A percentile compares a stretch with the other conserved stretches of the same genome.
These are phyloP conservation scores for Myiopsitta monachus DNA, from an alignment of 2,113 vertebrate genomes.

Conservation along the genomic window DNA sequence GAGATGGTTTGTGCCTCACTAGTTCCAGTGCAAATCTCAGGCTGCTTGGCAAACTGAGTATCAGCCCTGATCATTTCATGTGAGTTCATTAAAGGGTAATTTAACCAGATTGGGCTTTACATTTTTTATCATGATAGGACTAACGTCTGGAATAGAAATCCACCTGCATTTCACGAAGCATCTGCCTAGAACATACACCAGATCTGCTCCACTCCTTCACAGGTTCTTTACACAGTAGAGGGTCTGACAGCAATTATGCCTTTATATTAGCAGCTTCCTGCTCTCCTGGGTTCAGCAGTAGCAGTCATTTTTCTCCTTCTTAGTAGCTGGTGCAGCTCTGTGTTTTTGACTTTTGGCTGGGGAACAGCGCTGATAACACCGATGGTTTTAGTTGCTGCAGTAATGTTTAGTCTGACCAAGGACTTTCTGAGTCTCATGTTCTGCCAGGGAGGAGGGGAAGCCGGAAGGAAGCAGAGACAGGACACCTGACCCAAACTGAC, in stretches of 20 bases:
- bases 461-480: too few species aligned
- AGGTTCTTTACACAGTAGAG: background rate
- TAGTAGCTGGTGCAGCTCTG: too few species aligned
- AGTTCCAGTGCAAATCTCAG: background rate
- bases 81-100: background rate
- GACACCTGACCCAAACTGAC: too few species aligned
- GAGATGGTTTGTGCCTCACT: background rate
- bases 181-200: background rate
- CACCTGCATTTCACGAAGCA: background rate
- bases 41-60: background rate
- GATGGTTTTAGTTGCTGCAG: too few species aligned
- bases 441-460: too few species aligned
- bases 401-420: too few species aligned
- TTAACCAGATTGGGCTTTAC: background rate
- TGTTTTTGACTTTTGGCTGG: too few species aligned
- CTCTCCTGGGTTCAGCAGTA: too few species aligned
- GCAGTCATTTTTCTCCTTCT: too few species aligned
- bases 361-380: too few species aligned
- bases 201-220: background rate
- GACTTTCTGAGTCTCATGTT: too few species aligned
- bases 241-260: background rate
- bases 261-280: background rate
- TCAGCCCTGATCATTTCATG: background rate
- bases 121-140: background rate
- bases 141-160: background rate